phyloP scores from a whole-genome alignment of 2,113 vertebrate species.

The Chamaea fasciata region DNA sequence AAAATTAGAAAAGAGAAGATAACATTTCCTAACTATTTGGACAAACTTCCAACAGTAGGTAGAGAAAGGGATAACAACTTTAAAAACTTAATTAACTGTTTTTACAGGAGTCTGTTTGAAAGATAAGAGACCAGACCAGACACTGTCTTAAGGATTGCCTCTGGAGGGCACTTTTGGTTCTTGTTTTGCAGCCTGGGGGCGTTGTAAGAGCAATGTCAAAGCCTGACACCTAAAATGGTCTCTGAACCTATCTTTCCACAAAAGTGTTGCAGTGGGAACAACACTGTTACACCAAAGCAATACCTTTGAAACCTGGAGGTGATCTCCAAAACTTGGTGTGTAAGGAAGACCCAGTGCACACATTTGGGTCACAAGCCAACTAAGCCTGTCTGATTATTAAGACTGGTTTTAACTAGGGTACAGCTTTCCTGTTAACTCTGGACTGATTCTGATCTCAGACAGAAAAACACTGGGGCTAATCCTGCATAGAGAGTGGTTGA shows the following conservation, averaged over 20 bases:
- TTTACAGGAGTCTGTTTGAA: not conserved
- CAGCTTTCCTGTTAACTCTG: not conserved
- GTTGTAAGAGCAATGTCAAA: not conserved
- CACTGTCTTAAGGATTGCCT: not conserved
- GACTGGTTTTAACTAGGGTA: not conserved
- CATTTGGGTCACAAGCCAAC: not conserved
- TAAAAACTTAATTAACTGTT: not conserved
- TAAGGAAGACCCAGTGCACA: not conserved
- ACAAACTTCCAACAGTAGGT: not conserved
- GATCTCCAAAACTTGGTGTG: not conserved
- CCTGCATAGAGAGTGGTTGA: not conserved
- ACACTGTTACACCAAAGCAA: not conserved
- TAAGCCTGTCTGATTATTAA: not conserved
- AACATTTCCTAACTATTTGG: not conserved
- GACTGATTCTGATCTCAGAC: not conserved
- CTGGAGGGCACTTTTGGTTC: constrained; percentile 4
- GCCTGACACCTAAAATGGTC: not conserved
- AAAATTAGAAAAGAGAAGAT: not conserved
- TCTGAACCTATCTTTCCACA: not conserved
- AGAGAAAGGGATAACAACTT: not conserved
- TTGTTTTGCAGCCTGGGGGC: not conserved
- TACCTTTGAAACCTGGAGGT: not conserved
- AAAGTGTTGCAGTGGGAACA: not conserved
- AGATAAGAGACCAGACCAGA: not conserved
- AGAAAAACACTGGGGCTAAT: not conserved